A percentile compares a stretch with the other conserved stretches of the same genome.
Conservation (phyloP, 2,113 vertebrate genomes). For the Psittacula cyanocephala region DNA sequence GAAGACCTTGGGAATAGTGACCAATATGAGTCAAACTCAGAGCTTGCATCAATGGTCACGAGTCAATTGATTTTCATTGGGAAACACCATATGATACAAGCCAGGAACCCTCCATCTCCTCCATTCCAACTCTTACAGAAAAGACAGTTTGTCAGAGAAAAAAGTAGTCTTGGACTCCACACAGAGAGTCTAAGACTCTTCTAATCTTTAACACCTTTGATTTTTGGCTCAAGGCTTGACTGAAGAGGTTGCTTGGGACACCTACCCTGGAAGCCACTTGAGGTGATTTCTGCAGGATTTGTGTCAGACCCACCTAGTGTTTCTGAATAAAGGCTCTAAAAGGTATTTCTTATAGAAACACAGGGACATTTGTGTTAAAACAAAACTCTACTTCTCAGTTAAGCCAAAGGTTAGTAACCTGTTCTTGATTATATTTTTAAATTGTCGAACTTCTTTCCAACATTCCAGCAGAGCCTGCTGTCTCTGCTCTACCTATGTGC, state of each 20-base stretch:
- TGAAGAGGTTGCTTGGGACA: background rate
- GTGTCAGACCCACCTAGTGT: background rate
- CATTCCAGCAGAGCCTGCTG: background rate
- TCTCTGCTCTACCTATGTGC: background rate
- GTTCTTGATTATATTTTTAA: background rate
- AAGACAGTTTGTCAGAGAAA: background rate
- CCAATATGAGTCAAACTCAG: background rate
- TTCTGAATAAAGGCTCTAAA: background rate
- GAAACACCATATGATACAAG: background rate
- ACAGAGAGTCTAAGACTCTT: background rate
- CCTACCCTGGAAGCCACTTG: background rate
- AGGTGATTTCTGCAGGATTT: background rate
- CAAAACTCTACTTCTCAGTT: background rate
- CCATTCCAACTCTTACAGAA: background rate
- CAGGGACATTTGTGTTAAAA: background rate
- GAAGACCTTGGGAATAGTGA: conserved; percentile 10
- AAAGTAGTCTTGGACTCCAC: background rate
- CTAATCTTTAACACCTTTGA: background rate
- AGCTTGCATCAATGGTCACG: background rate
- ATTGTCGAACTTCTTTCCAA: background rate
- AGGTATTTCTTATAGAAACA: background rate
- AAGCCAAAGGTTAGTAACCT: conserved; percentile 23
- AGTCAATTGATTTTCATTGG: background rate
- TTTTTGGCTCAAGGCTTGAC: background rate
- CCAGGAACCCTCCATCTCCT: background rate